Conservation (phyloP, 1,140 invertebrate genomes). For the Ylistrum balloti region DNA sequence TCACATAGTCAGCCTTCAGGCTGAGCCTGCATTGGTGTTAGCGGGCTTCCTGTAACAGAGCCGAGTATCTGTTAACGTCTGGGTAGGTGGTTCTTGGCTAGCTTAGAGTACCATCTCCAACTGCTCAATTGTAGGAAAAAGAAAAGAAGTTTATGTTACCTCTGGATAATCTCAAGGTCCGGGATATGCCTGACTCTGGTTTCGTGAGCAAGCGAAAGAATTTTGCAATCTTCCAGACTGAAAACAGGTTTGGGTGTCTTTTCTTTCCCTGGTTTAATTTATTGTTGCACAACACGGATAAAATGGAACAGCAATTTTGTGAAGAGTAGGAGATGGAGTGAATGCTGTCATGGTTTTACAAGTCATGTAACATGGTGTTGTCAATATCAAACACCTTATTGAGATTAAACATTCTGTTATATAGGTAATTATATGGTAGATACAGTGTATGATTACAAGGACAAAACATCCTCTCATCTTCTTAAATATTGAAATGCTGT, state of each 20-base stretch:
- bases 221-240: slow-evolving; percentile 99
- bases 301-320: not conserved
- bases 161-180: slow-evolving; percentile 97
- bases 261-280: slow-evolving; percentile 5
- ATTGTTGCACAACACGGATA: not conserved
- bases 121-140: slow-evolving; percentile 68
- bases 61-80: not conserved
- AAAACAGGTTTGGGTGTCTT: slow-evolving; percentile 85
- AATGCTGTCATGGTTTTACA: no score
- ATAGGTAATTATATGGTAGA: no score
- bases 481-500: not conserved
- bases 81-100: not conserved
- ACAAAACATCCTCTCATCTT: not conserved
- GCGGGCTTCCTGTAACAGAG: no score
- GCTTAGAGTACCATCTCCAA: not conserved
- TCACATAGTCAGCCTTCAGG: not conserved
- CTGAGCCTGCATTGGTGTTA: not conserved
- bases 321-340: not conserved
- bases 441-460: no score
- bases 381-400: no score
- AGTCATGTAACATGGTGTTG: no score
- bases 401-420: no score
- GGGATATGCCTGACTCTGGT: slow-evolving; percentile 95
- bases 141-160: slow-evolving; percentile 82
- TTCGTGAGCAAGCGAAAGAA: slow-evolving; percentile 99